Evolutionary conservation across 2,888 invertebrate genomes (phyloP), one percentile per base, ranked within the genome.

Genomic region (Miltochrista miniata): DNA sequence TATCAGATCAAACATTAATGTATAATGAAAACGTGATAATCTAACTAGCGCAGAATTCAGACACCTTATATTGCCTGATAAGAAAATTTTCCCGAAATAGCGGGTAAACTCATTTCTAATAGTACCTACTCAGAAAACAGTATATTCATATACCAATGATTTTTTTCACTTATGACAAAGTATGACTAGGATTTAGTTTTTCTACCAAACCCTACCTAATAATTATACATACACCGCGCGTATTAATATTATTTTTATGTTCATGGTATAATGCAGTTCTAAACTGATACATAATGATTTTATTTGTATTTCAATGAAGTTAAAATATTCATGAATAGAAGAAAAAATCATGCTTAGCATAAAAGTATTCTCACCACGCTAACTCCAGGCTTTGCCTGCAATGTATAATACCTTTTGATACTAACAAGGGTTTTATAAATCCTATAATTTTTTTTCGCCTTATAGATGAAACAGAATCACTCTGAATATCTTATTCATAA

Each of bases 351-450:
- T 88, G 89, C 89, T 78, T 70, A 78, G 70, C 71, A 72, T 77
- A 74, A 70, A 68, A 82, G 72, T 67, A 56, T 62, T 85, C 90
- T 90, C 89, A 90, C 90, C 90, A 87, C 83, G 67, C 86, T 89
- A 79, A 83, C 73, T 82, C 85, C 84, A 68, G 82, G 66, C 70
- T 72, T 85, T 72, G 74, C 89, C 90, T 90, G 90, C 64, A 89
- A 90, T 79, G 74, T 61, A 85, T 66, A 87, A 83, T 59, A 83
- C 64, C 66, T 60, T 67, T 80, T 80, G 72, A 83, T 73, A 72
- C 73, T 67, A 70, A 64, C 72, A 24, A 24, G 5, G 5, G 18
- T 24, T 4, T 24, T 24, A 24, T 24, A 4, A 24, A 67, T 62
- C 74, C 62, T 64, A 56, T 30, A 13, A 43, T 48, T 51, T 49